Evolutionary conservation across 2,888 invertebrate species (phyloP).

Genomic region (Brachyopa scutellaris): DNA sequence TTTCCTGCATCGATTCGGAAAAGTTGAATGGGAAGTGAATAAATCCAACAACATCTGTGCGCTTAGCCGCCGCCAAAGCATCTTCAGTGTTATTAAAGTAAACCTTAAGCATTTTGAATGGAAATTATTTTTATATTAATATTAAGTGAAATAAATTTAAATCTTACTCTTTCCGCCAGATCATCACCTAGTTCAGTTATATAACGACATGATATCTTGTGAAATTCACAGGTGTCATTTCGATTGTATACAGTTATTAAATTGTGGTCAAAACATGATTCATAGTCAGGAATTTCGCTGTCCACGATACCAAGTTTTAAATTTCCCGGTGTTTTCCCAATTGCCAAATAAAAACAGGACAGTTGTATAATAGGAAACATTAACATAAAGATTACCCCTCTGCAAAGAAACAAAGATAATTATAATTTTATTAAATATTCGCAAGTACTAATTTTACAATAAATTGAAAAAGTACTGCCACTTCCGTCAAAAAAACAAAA

Average conservation of each 20-base stretch:
- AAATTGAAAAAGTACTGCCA: no score
- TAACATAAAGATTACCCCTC: slow-evolving; percentile 91
- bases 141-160: slow-evolving; percentile 34
- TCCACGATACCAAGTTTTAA: slow-evolving; percentile 91
- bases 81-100: slow-evolving; percentile 83
- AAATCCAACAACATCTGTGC: slow-evolving; percentile 85
- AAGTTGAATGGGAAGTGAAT: slow-evolving; percentile 89
- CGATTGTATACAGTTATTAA: slow-evolving; percentile 80
- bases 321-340: slow-evolving; percentile 89
- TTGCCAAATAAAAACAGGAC: slow-evolving; percentile 89
- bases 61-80: slow-evolving; percentile 83
- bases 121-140: slow-evolving; percentile 28
- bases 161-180: slow-evolving; percentile 83
- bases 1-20: slow-evolving; percentile 84
- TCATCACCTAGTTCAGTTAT: slow-evolving; percentile 84
- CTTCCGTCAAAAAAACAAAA: no score
- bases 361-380: slow-evolving; percentile 92
- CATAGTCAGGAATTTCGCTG: slow-evolving; percentile 85
- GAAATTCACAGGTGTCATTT: slow-evolving; percentile 82
- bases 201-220: slow-evolving; percentile 85
- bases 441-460: no score
- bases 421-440: no score
- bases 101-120: slow-evolving; percentile 77
- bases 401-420: slow-evolving; percentile 78
- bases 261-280: slow-evolving; percentile 80